These are phyloP conservation scores for Drepana falcataria DNA, from an alignment of 2,888 invertebrate genomes.

Conservation along the genomic window DNA sequence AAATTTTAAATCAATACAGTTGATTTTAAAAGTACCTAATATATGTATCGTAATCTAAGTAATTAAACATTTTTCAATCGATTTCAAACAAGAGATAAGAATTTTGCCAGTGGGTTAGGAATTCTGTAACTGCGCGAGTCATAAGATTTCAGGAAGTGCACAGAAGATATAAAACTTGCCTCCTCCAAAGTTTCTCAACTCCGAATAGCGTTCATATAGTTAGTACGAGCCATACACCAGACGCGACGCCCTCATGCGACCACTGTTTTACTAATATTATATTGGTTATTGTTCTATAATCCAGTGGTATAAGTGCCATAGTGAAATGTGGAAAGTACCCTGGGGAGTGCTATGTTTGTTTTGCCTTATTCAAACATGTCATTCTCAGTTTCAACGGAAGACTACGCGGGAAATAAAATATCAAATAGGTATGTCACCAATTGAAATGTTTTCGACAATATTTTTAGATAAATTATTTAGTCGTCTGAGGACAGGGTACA, in stretches of 20 bases:
- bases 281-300: not conserved
- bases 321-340: too few relatives aligned
- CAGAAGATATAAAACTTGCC: too few relatives aligned
- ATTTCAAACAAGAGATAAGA: too few relatives aligned
- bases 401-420: constrained; percentile 36
- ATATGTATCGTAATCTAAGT: too few relatives aligned
- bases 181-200: constrained; percentile 22
- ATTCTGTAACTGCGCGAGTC: too few relatives aligned
- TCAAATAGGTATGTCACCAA: constrained; percentile 49
- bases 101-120: too few relatives aligned
- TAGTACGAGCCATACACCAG: constrained; percentile 34
- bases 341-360: constrained; percentile 26
- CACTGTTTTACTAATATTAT: constrained; percentile 15
- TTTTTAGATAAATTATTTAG: too few relatives aligned
- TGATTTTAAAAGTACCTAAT: too few relatives aligned
- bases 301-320: too few relatives aligned
- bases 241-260: constrained; percentile 25
- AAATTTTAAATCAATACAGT: not conserved
- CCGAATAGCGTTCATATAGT: constrained; percentile 31
- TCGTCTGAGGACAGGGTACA: too few relatives aligned
- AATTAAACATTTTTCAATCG: too few relatives aligned
- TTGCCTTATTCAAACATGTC: constrained; percentile 26
- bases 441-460: not conserved
- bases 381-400: constrained; percentile 33
- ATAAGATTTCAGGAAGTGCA: too few relatives aligned